Base-by-base conservation (phyloP, 2,113 vertebrate genomes). In the Chionomys nivalis region DNA sequence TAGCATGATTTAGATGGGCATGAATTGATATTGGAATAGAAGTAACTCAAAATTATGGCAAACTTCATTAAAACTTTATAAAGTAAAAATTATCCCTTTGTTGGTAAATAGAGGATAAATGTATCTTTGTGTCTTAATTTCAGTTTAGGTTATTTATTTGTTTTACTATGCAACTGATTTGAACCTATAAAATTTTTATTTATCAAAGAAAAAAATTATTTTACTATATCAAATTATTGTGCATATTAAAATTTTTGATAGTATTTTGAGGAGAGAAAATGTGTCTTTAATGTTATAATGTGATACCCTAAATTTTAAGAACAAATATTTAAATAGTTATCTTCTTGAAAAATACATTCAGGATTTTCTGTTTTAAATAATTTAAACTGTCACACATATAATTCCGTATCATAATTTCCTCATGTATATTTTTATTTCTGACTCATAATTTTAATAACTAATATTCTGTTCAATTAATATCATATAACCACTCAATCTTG, bases 41-140 rank as follows among this genome's bases (percentile, higher is more conserved):
- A 91, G 79, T 79, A 66, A 17, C 13, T 33, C 10, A 76, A 95
- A 42, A 78, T 42, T 11, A 83, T 13, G 89, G 85, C 14, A 24
- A 70, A 24, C 83, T 63, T 87, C 13, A 88, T 85, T 87, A 91
- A 94, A 95, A 81, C 1, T 52, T 70, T 89, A 77, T 42, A 87
- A 92, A 94, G 3, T 76, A 66, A 96, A 96, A 87, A 83, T 1
- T 58, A 0, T 4, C 12, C 44, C 21, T 44, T 82, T 28, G 0
- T 16, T 55, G 7, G 44, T 90, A 81, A 88, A 72, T 1, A 87
- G 9, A 87, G 12, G 28, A 76, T 83, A 94, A 83, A 52, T 39
- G 6, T 3, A 44, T 88, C 49, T 89, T 49, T 88, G 1, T 63
- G 39, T 79, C n/a, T 68, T 26, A 63, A 13, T 95, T 94, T 91